Base-by-base conservation (phyloP, 2,888 invertebrate species). In the Agrotis ipsilon region DNA sequence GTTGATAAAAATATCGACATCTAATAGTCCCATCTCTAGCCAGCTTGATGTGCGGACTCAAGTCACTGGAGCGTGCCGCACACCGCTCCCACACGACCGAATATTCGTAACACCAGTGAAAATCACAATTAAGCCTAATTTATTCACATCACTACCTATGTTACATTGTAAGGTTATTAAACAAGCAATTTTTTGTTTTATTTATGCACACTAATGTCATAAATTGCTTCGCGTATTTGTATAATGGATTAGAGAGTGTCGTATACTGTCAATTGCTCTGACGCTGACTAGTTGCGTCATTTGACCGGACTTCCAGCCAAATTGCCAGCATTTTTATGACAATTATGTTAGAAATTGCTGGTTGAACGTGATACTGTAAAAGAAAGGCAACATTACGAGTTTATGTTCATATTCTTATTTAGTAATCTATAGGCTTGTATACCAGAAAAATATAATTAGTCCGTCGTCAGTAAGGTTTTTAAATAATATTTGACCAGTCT, bases 61-160 rank as follows among this genome's bases (percentile, higher is more conserved):
- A 78, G 60, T 83, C 88, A 89, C 85, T 83, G 86, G 83, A 89
- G 88, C 91, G 86, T 89, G 72, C 79, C 74, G 78, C 79, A 83
- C 81, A 80, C 74, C 86, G 81, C 80, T 81, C 83, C 81, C 80
- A 84, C 82, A 81, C 84, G 76, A 81, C 85, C 78, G 81, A 87
- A 88, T 86, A 89, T 86, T 86, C 87, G 82, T 79, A 84, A 86
- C 80, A 85, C 84, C 78, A 87, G 91, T 89, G 91, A 91, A 90
- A 89, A 89, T 89, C 84, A 83, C 76, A 76, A 82, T 84, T 82
- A 84, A 75, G 65, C 78, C 58, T 78, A 84, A 84, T 85, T 83
- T 82, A 87, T 85, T 83, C 83, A 83, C 82, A 80, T 80, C 75
- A 82, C 85, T 76, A 74, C 71, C 55, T 72, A 62, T 57, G 65